These are phyloP conservation scores for Busseola fusca DNA, from an alignment of 2,888 invertebrate genomes.

Conservation along the genomic window DNA sequence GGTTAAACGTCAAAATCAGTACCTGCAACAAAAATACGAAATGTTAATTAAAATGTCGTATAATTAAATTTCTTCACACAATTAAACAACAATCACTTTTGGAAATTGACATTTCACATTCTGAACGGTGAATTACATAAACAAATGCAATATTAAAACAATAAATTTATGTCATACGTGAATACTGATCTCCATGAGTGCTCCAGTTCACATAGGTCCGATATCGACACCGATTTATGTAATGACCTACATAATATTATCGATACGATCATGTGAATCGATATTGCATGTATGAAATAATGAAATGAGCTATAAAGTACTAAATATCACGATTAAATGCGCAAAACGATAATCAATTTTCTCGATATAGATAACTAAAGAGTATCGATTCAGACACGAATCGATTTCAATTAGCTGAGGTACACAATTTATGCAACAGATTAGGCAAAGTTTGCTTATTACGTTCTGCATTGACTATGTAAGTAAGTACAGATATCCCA, in stretches of 20 bases:
- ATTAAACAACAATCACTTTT: not conserved
- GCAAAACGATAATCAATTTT: slow-evolving; percentile 5
- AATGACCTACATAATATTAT: slow-evolving; percentile 48
- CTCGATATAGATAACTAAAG: not conserved
- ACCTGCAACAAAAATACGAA: slow-evolving; percentile 56
- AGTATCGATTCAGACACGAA: not conserved
- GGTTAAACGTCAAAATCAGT: slow-evolving; percentile 28
- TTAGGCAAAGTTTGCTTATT: not conserved
- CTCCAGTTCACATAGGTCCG: slow-evolving; percentile 45
- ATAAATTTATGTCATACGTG: slow-evolving; percentile 37
- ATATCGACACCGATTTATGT: slow-evolving; percentile 46
- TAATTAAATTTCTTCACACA: slow-evolving; percentile 22
- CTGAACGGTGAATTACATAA: slow-evolving; percentile 3
- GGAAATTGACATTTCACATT: slow-evolving; percentile 6
- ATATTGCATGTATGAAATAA: slow-evolving; percentile 25
- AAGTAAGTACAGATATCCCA: not conserved
- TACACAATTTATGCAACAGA: slow-evolving; percentile 2
- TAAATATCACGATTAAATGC: slow-evolving; percentile 22
- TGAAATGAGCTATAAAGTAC: slow-evolving; percentile 3
- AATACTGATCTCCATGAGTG: slow-evolving; percentile 22
- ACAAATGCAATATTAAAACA: slow-evolving; percentile 1
- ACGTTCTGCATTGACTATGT: not conserved
- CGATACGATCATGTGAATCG: slow-evolving; percentile 36
- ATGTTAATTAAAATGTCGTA: slow-evolving; percentile 16
- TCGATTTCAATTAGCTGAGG: slow-evolving; percentile 1